These are phyloP conservation scores for Sogatella furcifera DNA, from an alignment of 1,140 invertebrate genomes.

Conservation along the genomic window DNA sequence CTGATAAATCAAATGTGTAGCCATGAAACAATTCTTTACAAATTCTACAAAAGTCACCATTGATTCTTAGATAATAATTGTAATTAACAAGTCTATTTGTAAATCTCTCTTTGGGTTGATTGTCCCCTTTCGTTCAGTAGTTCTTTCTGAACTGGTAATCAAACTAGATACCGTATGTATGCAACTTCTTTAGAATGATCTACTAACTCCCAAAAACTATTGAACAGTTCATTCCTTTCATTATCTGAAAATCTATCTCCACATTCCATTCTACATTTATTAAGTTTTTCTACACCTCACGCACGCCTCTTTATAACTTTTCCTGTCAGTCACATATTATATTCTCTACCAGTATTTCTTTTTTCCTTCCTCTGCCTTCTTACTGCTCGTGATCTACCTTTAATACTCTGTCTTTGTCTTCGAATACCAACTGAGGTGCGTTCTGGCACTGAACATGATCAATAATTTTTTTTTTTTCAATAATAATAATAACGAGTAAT, in stretches of 20 bases:
- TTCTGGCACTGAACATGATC: too few species aligned
- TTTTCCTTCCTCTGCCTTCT: constrained; percentile 1
- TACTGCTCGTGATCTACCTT: not conserved
- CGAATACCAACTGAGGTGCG: too few species aligned
- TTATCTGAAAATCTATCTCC: not conserved
- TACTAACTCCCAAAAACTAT: not conserved
- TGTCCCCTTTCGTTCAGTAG: too few species aligned
- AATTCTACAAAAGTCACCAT: not conserved
- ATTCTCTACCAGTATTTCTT: not conserved
- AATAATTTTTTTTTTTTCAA: too few species aligned
- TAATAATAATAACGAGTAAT: too few species aligned
- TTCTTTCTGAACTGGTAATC: too few species aligned
- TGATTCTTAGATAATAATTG: not conserved
- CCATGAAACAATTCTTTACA: constrained; percentile 7
- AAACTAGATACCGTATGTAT: not conserved
- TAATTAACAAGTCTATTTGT: not conserved
- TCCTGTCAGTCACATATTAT: not conserved
- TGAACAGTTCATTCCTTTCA: not conserved
- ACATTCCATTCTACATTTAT: constrained; percentile 5
- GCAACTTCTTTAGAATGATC: not conserved
- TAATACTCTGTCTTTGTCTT: too few species aligned
- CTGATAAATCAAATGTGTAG: not conserved
- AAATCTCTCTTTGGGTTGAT: not conserved
- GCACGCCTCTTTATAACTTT: not conserved
- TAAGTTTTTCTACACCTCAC: not conserved